phyloP scores from a whole-genome alignment of 2,113 vertebrate species.

The Malaclemys terrapin region DNA sequence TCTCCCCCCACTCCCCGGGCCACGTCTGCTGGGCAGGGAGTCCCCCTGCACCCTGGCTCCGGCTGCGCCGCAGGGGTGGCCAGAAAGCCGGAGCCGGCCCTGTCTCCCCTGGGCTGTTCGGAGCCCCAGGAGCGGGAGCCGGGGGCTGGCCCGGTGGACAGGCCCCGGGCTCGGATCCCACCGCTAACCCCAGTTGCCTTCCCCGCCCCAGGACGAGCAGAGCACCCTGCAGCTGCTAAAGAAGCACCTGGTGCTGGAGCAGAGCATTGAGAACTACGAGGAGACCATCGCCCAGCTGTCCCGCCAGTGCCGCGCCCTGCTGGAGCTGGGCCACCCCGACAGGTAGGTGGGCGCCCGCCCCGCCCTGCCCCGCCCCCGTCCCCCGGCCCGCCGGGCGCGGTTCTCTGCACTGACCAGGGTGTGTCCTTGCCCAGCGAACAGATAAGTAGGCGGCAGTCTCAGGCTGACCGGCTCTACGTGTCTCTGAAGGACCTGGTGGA shows the following conservation, averaged over 20 bases:
- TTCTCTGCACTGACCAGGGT: not conserved
- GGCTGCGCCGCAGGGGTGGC: too few relatives aligned
- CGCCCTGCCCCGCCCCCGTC: not conserved
- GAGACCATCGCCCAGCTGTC: constrained; percentile 94
- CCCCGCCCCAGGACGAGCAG: constrained; percentile 86
- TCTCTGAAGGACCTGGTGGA: constrained; percentile 96
- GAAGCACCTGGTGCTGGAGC: constrained; percentile 92
- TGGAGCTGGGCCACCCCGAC: constrained; percentile 93
- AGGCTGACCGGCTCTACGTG: constrained; percentile 96
- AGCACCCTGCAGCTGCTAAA: constrained; percentile 95
- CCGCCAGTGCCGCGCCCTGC: constrained; percentile 90
- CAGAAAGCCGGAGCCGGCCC: too few relatives aligned
- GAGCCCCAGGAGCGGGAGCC: too few relatives aligned
- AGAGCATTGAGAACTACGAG: constrained; percentile 94
- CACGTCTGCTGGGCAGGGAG: too few relatives aligned
- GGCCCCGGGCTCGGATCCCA: not conserved
- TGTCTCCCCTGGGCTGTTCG: too few relatives aligned
- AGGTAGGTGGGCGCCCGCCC: constrained; percentile 78
- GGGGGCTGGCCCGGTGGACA: too few relatives aligned
- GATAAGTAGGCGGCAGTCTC: constrained; percentile 95
- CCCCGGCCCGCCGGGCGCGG: not conserved
- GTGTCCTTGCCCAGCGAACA: constrained; percentile 84
- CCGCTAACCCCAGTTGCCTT: not conserved
- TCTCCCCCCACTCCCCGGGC: too few relatives aligned
- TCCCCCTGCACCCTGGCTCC: too few relatives aligned